Evolutionary conservation across 1,140 invertebrate genomes (phyloP).

Genomic region (Penaeus indicus): DNA sequence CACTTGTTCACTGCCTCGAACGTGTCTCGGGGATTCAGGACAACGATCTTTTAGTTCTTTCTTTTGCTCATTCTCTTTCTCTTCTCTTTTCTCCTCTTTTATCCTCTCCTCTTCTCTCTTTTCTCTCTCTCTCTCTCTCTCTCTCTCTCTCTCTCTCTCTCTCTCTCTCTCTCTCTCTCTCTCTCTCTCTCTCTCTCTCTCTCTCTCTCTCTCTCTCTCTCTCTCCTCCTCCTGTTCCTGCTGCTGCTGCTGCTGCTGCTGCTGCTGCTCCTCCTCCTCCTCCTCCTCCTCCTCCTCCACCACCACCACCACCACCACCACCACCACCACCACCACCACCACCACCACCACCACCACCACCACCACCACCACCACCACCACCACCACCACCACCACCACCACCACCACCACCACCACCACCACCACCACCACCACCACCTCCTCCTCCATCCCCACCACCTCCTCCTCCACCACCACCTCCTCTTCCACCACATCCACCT

Average conservation of each 20-base stretch:
- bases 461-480: neutral
- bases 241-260: too few relatives aligned
- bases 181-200: constrained; percentile 33
- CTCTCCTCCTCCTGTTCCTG: neutral
- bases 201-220: constrained; percentile 25
- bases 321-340: neutral
- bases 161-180: constrained; percentile 35
- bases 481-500: neutral
- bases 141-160: constrained; percentile 26
- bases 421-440: constrained; percentile 9
- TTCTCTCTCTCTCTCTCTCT: neutral
- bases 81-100: neutral
- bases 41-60: neutral
- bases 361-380: constrained; percentile 11
- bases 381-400: constrained; percentile 9
- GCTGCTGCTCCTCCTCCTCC: neutral
- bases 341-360: constrained; percentile 12
- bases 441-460: neutral
- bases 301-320: too few relatives aligned
- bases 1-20: neutral
- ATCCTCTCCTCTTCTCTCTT: neutral
- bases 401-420: constrained; percentile 9
- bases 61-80: neutral
- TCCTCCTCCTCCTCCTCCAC: too few relatives aligned
- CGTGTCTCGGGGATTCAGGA: constrained; percentile 33